Base-by-base conservation (phyloP, 2,888 invertebrate species). In the Melikaiella ostensackeni region DNA sequence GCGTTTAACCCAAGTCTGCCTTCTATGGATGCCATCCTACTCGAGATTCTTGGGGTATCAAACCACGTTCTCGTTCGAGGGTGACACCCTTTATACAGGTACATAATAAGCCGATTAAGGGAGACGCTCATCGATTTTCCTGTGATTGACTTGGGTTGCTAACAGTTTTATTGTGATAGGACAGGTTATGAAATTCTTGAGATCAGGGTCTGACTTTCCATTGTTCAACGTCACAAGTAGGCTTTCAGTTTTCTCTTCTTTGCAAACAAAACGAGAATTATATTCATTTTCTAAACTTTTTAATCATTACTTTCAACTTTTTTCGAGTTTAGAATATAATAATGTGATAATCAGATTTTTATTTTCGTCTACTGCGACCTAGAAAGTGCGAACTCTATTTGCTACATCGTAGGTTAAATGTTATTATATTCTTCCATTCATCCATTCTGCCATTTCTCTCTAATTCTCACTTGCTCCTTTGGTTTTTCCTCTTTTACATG, bases 11-110 rank as follows among this genome's bases (percentile, higher is more conserved):
- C 38, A 59, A 59, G 21, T 16, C 64, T 57, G 46, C 35, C 38
- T 35, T 75, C 61, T 55, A 55, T 76, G 57, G 50, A 70, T 50
- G 30, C n/a, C n/a, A 24, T 75, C 63, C 74, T 63, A 42, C 59
- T 33, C 75, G 62, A 80, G 75, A 81, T 81, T 79, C 77, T 64
- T 77, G 59, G 76, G 79, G 79, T 79, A 80, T 78, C 62, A 79
- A 61, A 46, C 74, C 13, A 62, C 59, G 46, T 24, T 74, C 13
- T 75, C 9, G 46, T 66, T 70, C 75, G 63, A 64, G 50, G 38
- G 30, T 74, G 75, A 63, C 42, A 74, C 42, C 38, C 21, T 70
- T 27, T 78, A 62, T 42, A 64, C n/a, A n/a, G n/a, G n/a, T n/a
- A n/a, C 57, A 62, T 78, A 64, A 78, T 77, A 64, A 61, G 50